Base-by-base conservation (phyloP, 1,140 invertebrate genomes). In the Goniozus legneri region DNA sequence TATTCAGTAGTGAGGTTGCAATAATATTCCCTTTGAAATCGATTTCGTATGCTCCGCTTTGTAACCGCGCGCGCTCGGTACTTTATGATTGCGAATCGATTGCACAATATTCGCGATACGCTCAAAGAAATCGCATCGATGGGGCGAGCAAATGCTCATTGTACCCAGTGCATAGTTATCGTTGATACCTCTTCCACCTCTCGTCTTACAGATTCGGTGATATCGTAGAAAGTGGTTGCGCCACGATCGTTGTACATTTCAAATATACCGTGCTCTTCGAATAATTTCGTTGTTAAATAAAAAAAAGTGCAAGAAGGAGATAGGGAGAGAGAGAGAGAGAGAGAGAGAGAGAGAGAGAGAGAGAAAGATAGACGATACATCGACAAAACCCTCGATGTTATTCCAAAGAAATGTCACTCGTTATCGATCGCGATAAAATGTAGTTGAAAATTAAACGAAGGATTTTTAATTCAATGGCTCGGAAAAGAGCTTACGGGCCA, bases 11-110 rank as follows among this genome's bases (percentile, higher is more conserved):
- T n/a, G n/a, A n/a, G n/a, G n/a, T n/a, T n/a, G n/a, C n/a, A n/a
- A n/a, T n/a, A n/a, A n/a, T n/a, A 60, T 60, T 56, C 58, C 19
- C 57, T 56, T 47, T 54, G 58, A 60, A 60, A 60, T 60, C 50
- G 46, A 60, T 60, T 60, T 30, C 47, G 41, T 31, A 42, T 39
- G 52, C 36, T 37, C 47, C 37, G 40, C 41, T 56, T 60, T 54
- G 56, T 56, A 50, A 51, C 44, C 39, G 42, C 40, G n/a, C n/a
- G n/a, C n/a, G n/a, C n/a, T n/a, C n/a, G n/a, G n/a, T n/a, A n/a
- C n/a, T n/a, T n/a, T n/a, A 27, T 20, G 42, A 53, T 58, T 49
- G 53, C 37, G 22, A 24, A 38, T 14, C 15, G 15, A 47, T 60
- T 59, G 41, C 22, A 43, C 52, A 58, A 56, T 44, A 32, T 20